phyloP scores from a whole-genome alignment of 1,140 invertebrate genomes.

The Grapholita molesta region DNA sequence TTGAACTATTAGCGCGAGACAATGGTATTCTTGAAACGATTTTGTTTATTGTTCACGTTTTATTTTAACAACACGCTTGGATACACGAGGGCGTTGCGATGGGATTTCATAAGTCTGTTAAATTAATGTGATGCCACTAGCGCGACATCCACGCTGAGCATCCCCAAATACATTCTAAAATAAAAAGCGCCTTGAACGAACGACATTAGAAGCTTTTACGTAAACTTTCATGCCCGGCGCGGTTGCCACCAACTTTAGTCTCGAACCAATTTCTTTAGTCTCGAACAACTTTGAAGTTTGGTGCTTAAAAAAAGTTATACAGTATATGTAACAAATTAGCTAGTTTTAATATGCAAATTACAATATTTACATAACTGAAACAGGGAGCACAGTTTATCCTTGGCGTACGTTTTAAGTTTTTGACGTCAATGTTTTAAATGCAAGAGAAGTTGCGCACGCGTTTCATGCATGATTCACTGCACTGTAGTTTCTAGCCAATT shows the following conservation, averaged over 20 bases:
- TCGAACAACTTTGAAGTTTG: background rate
- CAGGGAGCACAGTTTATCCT: constrained; percentile 5
- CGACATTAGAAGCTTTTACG: constrained; percentile 30
- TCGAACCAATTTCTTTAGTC: constrained; percentile 17
- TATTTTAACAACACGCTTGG: constrained; percentile 5
- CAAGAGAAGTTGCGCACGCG: constrained; percentile 28
- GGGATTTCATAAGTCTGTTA: constrained; percentile 33
- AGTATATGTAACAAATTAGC: background rate
- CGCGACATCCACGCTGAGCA: constrained; percentile 31
- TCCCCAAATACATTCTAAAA: constrained; percentile 46
- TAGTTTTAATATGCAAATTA: constrained; percentile 3
- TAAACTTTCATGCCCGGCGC: constrained; percentile 31
- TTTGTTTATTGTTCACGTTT: constrained; percentile 7
- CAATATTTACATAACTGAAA: constrained; percentile 7
- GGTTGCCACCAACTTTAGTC: background rate
- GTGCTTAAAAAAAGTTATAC: background rate
- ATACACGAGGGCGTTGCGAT: constrained; percentile 3
- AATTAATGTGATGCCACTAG: constrained; percentile 27
- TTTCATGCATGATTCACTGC: constrained; percentile 35
- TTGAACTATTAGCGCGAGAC: background rate
- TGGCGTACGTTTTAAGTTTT: constrained; percentile 32
- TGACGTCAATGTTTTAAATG: constrained; percentile 50
- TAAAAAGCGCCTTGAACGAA: constrained; percentile 29
- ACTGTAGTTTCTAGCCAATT: constrained; percentile 24
- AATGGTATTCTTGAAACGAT: constrained; percentile 9